Conservation (phyloP, 2,888 invertebrate genomes). For the Calameuta pallipes region DNA sequence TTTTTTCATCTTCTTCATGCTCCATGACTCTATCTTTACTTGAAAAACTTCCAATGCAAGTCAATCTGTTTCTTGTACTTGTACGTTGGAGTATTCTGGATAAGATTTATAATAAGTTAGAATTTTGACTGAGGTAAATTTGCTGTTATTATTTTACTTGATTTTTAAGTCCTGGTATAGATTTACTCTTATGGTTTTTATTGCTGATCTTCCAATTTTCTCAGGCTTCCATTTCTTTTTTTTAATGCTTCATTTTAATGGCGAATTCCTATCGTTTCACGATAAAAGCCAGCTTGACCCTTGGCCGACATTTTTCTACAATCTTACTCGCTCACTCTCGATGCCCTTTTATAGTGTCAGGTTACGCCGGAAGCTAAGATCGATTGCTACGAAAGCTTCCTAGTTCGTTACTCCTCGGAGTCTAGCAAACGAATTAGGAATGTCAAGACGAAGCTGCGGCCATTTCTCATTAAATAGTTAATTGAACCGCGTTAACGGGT, state of each 20-base stretch:
- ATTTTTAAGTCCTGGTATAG: background rate
- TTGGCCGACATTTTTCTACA: background rate
- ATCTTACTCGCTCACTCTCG: constrained; percentile 1
- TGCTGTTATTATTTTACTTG: too few relatives aligned
- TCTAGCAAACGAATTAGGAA: background rate
- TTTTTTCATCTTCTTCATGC: too few relatives aligned
- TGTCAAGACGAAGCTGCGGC: background rate
- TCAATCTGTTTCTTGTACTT: too few relatives aligned
- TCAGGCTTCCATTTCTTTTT: background rate
- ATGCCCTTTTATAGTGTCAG: constrained; percentile 35
- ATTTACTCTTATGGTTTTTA: background rate
- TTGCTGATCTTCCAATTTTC: background rate
- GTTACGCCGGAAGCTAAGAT: constrained; percentile 30
- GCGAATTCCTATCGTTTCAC: constrained; percentile 8
- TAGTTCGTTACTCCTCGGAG: constrained; percentile 2
- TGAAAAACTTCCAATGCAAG: too few relatives aligned
- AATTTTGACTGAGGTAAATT: background rate
- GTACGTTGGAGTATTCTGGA: too few relatives aligned
- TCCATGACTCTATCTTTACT: too few relatives aligned
- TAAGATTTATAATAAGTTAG: too few relatives aligned
- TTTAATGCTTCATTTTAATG: background rate
- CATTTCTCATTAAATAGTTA: background rate
- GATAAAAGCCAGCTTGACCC: background rate
- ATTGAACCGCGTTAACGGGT: background rate
- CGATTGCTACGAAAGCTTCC: constrained; percentile 27